A percentile compares a stretch with the other conserved stretches of the same genome.
Evolutionary conservation across 2,888 invertebrate genomes (phyloP).

Genomic region (Psylliodes chrysocephalus): DNA sequence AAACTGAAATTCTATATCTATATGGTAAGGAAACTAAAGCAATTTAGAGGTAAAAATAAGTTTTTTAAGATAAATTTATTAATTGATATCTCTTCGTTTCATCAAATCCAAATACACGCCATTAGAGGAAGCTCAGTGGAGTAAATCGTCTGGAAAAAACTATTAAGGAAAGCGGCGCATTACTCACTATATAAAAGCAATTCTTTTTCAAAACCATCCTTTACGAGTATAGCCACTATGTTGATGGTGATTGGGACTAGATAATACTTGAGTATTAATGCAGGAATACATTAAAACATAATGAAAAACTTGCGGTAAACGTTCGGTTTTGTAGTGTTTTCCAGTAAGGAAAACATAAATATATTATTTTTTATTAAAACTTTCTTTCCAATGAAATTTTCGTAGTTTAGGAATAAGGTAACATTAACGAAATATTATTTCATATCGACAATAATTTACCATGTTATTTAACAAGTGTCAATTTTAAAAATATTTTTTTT

Average conservation of each 20-base stretch:
- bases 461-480: too few species aligned
- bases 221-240: conserved; percentile 13
- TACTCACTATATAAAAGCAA: conserved; percentile 9
- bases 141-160: conserved; percentile 50
- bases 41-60: too few species aligned
- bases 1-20: too few species aligned
- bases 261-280: conserved; percentile 14
- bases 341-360: neutral
- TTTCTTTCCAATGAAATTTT: too few species aligned
- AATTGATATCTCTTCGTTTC: neutral
- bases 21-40: too few species aligned
- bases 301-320: conserved; percentile 7
- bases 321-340: neutral
- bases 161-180: conserved; percentile 42
- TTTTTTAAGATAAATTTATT: neutral
- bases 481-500: too few species aligned
- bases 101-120: conserved; percentile 12
- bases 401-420: too few species aligned
- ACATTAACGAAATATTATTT: too few species aligned
- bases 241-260: conserved; percentile 13
- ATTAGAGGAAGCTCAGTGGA: conserved; percentile 36
- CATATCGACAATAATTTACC: too few species aligned
- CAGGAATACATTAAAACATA: conserved; percentile 18
- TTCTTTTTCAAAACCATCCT: conserved; percentile 9
- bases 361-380: too few species aligned